A percentile compares a stretch with the other conserved stretches of the same genome.
Conservation (phyloP, 64 coral and sea anemone species). For the Catalaphyllia jardinei region DNA sequence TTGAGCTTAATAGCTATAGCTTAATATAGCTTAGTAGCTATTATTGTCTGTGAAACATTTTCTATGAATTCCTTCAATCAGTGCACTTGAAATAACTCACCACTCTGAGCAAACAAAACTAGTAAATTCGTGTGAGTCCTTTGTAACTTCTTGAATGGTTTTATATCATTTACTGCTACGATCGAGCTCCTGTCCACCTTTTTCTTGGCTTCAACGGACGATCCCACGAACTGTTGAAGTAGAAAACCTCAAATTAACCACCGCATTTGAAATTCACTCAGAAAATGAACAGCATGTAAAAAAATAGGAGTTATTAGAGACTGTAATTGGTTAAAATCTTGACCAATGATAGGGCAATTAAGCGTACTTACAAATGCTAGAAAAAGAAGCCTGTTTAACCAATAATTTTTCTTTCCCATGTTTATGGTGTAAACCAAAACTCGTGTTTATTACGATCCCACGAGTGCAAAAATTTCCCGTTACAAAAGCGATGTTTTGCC, state of each 20-base stretch:
- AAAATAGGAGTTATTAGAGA: not conserved
- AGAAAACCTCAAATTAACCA: not conserved
- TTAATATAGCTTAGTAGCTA: not conserved
- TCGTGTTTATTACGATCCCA: not conserved
- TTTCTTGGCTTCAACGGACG: constrained; percentile 59
- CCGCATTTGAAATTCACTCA: not conserved
- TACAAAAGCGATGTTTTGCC: constrained; percentile 40
- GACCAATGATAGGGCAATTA: not conserved
- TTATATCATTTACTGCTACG: constrained; percentile 80
- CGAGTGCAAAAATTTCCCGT: not conserved
- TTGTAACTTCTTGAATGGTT: constrained; percentile 94
- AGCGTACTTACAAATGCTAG: constrained; percentile 32
- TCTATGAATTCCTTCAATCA: not conserved
- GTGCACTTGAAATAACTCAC: constrained; percentile 69
- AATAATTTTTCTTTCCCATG: constrained; percentile 9
- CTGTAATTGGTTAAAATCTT: not conserved
- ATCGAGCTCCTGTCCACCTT: constrained; percentile 73
- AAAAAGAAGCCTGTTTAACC: not conserved
- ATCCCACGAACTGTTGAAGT: constrained; percentile 37
- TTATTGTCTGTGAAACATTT: not conserved
- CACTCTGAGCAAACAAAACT: constrained; percentile 85
- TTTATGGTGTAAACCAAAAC: not conserved
- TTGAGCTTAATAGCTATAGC: not conserved
- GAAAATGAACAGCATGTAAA: not conserved
- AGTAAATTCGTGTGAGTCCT: constrained; percentile 96